Evolutionary conservation across 2,797 vertebrate species (phyloP).

Genomic region (Arnoldichthys spilopterus): DNA sequence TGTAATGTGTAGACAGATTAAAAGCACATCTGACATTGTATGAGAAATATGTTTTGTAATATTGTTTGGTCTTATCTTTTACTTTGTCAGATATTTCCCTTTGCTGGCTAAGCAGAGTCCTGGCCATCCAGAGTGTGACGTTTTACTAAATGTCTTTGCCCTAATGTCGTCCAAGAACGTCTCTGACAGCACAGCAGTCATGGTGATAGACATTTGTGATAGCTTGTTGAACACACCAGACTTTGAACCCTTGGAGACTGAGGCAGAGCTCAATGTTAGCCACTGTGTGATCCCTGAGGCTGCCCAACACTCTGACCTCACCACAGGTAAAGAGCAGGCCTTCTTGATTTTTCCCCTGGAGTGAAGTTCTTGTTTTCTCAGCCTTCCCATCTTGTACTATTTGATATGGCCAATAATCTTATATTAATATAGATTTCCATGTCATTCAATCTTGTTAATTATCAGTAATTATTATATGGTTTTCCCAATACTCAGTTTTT

Average conservation of each 20-base stretch:
- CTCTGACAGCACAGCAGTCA: constrained; percentile 76
- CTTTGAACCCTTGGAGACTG: constrained; percentile 81
- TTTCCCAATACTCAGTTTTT: too few relatives aligned
- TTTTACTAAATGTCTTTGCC: constrained; percentile 88
- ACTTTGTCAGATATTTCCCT: constrained; percentile 84
- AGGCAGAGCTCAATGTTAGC: constrained; percentile 75
- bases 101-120: constrained; percentile 89
- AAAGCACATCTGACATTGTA: not conserved
- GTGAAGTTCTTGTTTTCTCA: not conserved
- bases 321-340: constrained; percentile 72
- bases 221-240: constrained; percentile 85
- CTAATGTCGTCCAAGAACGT: constrained; percentile 88
- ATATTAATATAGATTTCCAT: too few relatives aligned
- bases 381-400: too few relatives aligned
- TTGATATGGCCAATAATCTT: too few relatives aligned
- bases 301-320: constrained; percentile 55
- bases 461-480: too few relatives aligned
- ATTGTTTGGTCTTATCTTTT: not conserved
- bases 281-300: constrained; percentile 70
- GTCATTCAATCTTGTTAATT: too few relatives aligned
- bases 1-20: not conserved
- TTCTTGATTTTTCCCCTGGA: not conserved
- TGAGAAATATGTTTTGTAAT: not conserved
- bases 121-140: constrained; percentile 80
- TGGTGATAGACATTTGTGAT: constrained; percentile 90